Base-by-base conservation (phyloP, 2,797 vertebrate genomes). In the Poeciliopsis gracilis region DNA sequence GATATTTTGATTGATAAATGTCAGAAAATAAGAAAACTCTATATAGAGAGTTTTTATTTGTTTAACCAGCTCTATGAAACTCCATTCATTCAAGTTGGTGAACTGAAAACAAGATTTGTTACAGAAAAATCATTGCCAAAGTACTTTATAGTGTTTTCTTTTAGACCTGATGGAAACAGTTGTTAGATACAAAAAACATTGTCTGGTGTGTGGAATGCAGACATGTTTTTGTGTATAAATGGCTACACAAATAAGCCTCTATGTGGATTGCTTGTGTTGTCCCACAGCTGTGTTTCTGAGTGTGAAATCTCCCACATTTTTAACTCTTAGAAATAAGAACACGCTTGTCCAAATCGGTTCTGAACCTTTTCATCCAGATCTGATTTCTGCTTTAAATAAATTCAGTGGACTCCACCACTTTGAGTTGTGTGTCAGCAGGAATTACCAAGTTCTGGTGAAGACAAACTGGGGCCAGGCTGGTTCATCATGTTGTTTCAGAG, bases 231-330 rank as follows among this genome's bases (percentile, higher is more conserved):
- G 85, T 87, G 81, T 77, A 88, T 77, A 72, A 75, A 80, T 79
- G 79, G 72, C 81, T 88, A 38, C 63, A 92, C 82, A 90, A 92
- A 93, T 84, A 93, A 88, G 75, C 91, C 73, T 89, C 76, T 81
- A 59, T 49, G 69, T 69, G 55, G 77, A 67, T 79, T 77, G 73
- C 79, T 83, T 80, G 86, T 85, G 77, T 81, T 84, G 87, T 75
- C 78, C 82, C 82, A 81, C 84, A 84, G 78, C 82, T 86, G 88
- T 83, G 79, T 81, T 57, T 84, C 72, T 79, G 61, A 72, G 86
- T 61, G 75, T 28, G 77, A 76, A 76, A 81, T 15, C 53, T 74
- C 80, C 81, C 16, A 61, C 51, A 80, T 84, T 69, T 72, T 33
- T 84, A 76, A 73, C 84, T 77, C 46, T 82, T 78, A 41, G 73